These are phyloP conservation scores for Dromas ardeola DNA, from an alignment of 2,113 vertebrate species.

Conservation along the genomic window DNA sequence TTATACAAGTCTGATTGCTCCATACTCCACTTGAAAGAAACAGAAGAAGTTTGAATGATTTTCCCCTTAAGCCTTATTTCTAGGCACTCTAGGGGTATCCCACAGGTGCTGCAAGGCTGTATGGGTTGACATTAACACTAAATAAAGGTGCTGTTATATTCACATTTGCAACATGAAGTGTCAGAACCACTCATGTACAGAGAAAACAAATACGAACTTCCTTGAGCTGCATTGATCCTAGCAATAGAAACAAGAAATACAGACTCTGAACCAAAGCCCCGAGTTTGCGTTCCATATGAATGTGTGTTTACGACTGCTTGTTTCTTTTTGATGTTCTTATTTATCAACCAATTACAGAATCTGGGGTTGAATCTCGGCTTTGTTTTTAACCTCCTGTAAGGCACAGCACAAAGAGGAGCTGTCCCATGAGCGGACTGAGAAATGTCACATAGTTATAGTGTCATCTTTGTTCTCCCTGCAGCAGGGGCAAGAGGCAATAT, in stretches of 20 bases:
- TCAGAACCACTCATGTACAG: background rate
- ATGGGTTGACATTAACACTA: background rate
- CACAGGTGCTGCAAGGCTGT: background rate
- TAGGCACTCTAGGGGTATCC: background rate
- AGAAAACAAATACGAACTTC: slow-evolving; percentile 30
- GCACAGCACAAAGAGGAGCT: background rate
- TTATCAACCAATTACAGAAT: background rate
- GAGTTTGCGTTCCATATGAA: fast-evolving
- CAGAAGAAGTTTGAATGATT: background rate
- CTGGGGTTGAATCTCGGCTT: background rate
- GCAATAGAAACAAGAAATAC: background rate
- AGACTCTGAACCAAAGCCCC: background rate
- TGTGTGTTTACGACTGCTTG: background rate
- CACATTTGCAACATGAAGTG: background rate
- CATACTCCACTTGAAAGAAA: background rate
- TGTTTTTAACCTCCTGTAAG: background rate
- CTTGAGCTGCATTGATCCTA: background rate
- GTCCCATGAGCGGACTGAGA: background rate
- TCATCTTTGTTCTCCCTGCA: background rate
- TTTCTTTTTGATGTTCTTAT: background rate
- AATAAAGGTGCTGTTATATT: slow-evolving; percentile 26
- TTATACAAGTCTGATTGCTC: background rate
- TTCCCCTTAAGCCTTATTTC: slow-evolving; percentile 7
- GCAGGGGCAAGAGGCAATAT: background rate
- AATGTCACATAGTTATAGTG: background rate